Base-by-base conservation (phyloP, 1,140 invertebrate species). In the Neodiprion virginianus region DNA sequence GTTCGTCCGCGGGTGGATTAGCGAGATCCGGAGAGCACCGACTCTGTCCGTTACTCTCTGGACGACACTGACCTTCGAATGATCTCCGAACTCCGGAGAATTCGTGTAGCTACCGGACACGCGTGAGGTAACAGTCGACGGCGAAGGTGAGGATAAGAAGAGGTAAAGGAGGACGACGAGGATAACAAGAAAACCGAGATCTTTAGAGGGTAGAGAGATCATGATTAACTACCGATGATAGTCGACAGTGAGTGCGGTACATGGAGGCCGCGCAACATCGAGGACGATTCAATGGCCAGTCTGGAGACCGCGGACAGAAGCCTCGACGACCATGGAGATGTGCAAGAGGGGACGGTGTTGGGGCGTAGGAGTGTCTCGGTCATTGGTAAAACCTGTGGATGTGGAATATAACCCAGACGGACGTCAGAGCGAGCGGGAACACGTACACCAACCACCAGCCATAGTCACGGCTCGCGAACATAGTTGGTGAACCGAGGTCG, bases 281-380 rank as follows among this genome's bases (percentile, higher is more conserved):
- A 14, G 1, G 61, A 66, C 61, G 1, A n/a, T 66, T 21, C 21
- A 14, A 14, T n/a, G 21, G 14, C 1, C 61, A 21, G 21, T 66
- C 61, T 21, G 7, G 21, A 1, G 61, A 14, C 2, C 5, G 61
- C 61, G 4, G 61, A 66, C 61, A 14, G 23, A 77, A 72, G 17
- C 73, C 74, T 76, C 73, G 73, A 73, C 71, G 75, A 73, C 2
- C 17, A n/a, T 12, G 28, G 48, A 67, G 10, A 53, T 49, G 65
- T 73, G 74, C 28, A 49, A 70, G 53, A 28, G 67, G 67, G 67
- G 21, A 10, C 48, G 68, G 73, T 11, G 70, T 14, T 75, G 69
- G 67, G 76, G 61, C 78, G 75, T 75, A 67, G 61, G 61, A 74
- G 76, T 74, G 68, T 75, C 71, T 72, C 72, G 49, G 67, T 69